A percentile compares a stretch with the other conserved stretches of the same genome.
Evolutionary conservation across 1,140 invertebrate genomes (phyloP).

Genomic region (Drosophila aff.): DNA sequence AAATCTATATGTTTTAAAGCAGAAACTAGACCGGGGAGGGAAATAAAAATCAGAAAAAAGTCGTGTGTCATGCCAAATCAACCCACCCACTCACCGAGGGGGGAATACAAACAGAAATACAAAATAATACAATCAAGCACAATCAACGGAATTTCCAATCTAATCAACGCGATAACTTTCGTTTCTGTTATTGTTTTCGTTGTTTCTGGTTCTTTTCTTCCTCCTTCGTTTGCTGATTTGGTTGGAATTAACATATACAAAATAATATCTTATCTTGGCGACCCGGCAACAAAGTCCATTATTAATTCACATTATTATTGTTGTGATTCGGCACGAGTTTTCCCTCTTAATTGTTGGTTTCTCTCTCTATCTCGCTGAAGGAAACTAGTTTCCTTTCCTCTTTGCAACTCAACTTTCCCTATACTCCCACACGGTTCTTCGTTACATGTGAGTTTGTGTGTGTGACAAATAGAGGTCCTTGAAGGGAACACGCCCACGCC

Average conservation of each 20-base stretch:
- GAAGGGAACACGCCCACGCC: conserved; percentile 30
- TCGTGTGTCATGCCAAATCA: conserved; percentile 40
- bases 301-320: conserved; percentile 39
- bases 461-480: conserved; percentile 47
- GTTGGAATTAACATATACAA: conserved; percentile 42
- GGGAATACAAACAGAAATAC: conserved; percentile 17
- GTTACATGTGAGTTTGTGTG: neutral
- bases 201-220: neutral
- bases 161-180: conserved; percentile 67
- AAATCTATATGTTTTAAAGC: conserved; percentile 36
- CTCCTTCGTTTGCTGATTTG: conserved; percentile 28
- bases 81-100: conserved; percentile 7
- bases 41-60: conserved; percentile 20
- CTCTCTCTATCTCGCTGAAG: no score
- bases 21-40: conserved; percentile 18
- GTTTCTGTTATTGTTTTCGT: conserved; percentile 34
- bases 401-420: conserved; percentile 11
- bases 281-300: conserved; percentile 13
- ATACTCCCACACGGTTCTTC: neutral
- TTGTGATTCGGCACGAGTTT: conserved; percentile 3
- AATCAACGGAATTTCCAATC: conserved; percentile 61
- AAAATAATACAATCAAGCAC: conserved; percentile 27
- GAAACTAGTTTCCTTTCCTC: conserved; percentile 11
- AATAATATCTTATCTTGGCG: conserved; percentile 32
- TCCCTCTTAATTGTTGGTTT: conserved; percentile 10